A percentile compares a stretch with the other conserved stretches of the same genome.
Evolutionary conservation across 1,140 invertebrate species (phyloP).

Genomic region (Drosophila pseudoananassae): DNA sequence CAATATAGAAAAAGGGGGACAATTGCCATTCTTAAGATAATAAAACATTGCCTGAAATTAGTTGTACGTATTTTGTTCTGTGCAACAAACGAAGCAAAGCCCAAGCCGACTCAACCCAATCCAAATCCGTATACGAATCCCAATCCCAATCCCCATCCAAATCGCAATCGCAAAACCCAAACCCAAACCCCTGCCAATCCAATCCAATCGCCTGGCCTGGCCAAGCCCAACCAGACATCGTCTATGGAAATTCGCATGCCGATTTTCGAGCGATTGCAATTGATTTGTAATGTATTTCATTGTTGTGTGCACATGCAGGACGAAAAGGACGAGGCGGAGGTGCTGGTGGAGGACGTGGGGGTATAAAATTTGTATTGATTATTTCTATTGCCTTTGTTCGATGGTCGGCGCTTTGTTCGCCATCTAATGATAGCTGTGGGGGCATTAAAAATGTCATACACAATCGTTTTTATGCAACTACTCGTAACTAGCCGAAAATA

Average conservation of each 20-base stretch:
- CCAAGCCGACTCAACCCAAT: slow-evolving; percentile 26
- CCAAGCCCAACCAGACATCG: slow-evolving; percentile 59
- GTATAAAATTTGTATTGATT: slow-evolving; percentile 81
- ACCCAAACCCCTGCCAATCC: slow-evolving; percentile 43
- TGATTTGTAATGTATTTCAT: slow-evolving; percentile 83
- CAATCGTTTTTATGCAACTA: slow-evolving; percentile 23
- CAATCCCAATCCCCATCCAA: background rate
- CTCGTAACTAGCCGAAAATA: slow-evolving; percentile 8
- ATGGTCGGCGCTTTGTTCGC: slow-evolving; percentile 68
- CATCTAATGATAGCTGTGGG: slow-evolving; percentile 79
- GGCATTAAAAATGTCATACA: slow-evolving; percentile 80
- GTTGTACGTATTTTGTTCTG: slow-evolving; percentile 9
- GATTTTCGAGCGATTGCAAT: slow-evolving; percentile 82
- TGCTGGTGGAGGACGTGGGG: background rate
- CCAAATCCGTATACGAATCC: slow-evolving; percentile 11
- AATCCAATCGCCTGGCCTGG: slow-evolving; percentile 46
- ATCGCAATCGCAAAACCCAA: slow-evolving; percentile 1
- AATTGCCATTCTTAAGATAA: too few species aligned
- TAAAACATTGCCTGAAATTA: background rate
- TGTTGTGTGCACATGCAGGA: slow-evolving; percentile 49
- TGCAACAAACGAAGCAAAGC: slow-evolving; percentile 24
- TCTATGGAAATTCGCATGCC: slow-evolving; percentile 81
- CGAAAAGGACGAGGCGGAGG: too few species aligned
- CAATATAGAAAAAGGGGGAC: too few species aligned
- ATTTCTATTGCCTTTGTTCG: slow-evolving; percentile 80